Conservation (phyloP, 2,888 invertebrate genomes). For the Folsomia manolachei region DNA sequence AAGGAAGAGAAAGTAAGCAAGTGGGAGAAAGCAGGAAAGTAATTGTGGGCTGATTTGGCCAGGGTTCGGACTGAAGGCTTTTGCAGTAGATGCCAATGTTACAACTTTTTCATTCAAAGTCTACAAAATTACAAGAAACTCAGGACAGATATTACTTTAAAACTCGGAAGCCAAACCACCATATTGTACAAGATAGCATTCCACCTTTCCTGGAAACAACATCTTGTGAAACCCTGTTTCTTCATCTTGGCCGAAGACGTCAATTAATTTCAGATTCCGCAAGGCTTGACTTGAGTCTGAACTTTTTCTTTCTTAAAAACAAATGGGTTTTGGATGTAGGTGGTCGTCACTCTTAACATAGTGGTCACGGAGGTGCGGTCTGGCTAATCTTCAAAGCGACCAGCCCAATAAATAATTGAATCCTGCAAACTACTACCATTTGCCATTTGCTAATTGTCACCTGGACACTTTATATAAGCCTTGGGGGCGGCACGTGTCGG, state of each 20-base stretch:
- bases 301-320: neutral
- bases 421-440: neutral
- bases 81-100: too few relatives aligned
- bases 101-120: too few relatives aligned
- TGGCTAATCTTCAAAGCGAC: neutral
- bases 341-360: too few relatives aligned
- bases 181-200: too few relatives aligned
- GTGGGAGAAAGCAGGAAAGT: neutral
- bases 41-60: neutral
- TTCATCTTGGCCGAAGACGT: neutral
- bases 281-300: neutral
- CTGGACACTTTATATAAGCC: neutral
- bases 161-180: too few relatives aligned
- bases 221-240: neutral
- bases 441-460: slow-evolving; percentile 10
- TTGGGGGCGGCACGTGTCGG: neutral
- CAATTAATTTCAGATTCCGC: neutral
- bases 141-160: too few relatives aligned
- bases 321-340: neutral
- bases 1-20: neutral
- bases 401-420: slow-evolving; percentile 5
- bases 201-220: neutral
- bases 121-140: too few relatives aligned
- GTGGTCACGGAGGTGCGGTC: too few relatives aligned
- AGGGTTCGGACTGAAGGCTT: too few relatives aligned